Conservation (phyloP, 37 sponge, comb jelly and placozoan genomes). For the Lycopodina hypogea region DNA sequence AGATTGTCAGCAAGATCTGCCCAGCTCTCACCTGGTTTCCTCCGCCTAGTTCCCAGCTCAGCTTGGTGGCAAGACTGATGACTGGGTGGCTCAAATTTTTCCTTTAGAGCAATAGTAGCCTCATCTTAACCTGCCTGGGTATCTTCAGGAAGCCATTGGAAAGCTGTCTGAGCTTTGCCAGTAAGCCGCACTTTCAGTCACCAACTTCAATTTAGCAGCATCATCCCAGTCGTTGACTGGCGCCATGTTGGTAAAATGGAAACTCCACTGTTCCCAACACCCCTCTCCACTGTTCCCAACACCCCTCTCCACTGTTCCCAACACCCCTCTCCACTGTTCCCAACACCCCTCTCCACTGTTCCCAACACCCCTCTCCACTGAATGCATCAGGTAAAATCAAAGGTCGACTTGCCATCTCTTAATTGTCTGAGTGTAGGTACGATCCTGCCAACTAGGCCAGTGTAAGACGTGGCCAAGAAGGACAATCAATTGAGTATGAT, state of each 20-base stretch:
- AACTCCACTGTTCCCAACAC: conserved; percentile 29
- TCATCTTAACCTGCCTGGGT: background rate
- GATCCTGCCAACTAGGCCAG: conserved; percentile 15
- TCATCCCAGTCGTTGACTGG: conserved; percentile 45
- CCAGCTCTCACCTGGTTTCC: conserved; percentile 36
- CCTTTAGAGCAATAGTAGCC: conserved; percentile 20
- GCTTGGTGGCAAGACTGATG: conserved; percentile 30
- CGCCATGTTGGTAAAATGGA: conserved; percentile 35
- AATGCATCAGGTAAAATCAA: conserved; percentile 20
- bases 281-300: conserved; percentile 4
- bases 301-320: background rate
- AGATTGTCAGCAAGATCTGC: conserved; percentile 44
- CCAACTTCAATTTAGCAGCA: conserved; percentile 24
- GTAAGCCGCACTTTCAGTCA: conserved; percentile 44
- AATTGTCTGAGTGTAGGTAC: background rate
- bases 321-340: background rate
- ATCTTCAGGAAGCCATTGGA: conserved; percentile 10
- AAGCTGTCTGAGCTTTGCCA: conserved; percentile 23
- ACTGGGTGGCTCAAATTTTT: conserved; percentile 40
- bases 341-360: conserved; percentile 29
- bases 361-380: conserved; percentile 16
- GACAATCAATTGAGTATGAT: too few species aligned
- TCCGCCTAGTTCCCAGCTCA: conserved; percentile 33
- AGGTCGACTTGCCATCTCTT: conserved; percentile 9
- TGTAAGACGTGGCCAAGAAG: conserved; percentile 3